Evolutionary conservation across 2,113 vertebrate genomes (phyloP).

Genomic region (Datnioides undecimradiatus): DNA sequence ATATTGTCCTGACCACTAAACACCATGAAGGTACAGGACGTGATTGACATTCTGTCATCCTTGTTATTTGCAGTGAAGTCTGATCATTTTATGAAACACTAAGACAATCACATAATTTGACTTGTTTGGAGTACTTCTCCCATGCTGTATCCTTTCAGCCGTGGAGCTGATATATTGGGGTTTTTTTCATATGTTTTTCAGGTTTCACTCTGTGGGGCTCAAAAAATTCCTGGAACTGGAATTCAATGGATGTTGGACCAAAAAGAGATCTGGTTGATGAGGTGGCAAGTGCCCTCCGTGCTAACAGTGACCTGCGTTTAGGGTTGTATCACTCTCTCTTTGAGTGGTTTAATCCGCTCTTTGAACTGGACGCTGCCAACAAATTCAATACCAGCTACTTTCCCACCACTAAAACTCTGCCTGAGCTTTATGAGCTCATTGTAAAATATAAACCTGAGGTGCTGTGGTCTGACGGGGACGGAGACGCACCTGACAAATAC

Average conservation of each 20-base stretch:
- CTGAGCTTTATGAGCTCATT: slow-evolving; percentile 93
- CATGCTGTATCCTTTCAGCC: neutral
- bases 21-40: slow-evolving; percentile 92
- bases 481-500: slow-evolving; percentile 89
- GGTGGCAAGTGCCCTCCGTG: slow-evolving; percentile 85
- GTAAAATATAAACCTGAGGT: slow-evolving; percentile 90
- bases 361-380: slow-evolving; percentile 84
- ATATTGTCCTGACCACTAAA: slow-evolving; percentile 96
- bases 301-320: slow-evolving; percentile 84
- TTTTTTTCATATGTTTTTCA: slow-evolving; percentile 64
- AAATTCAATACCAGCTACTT: slow-evolving; percentile 86
- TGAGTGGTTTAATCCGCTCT: slow-evolving; percentile 97
- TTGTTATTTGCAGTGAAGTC: neutral
- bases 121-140: no score
- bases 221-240: slow-evolving; percentile 96
- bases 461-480: slow-evolving; percentile 95
- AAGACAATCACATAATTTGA: no score
- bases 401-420: slow-evolving; percentile 88
- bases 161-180: neutral
- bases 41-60: neutral
- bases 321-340: slow-evolving; percentile 97
- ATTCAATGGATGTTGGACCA: slow-evolving; percentile 91
- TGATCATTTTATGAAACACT: neutral
- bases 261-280: slow-evolving; percentile 91
- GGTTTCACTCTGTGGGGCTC: slow-evolving; percentile 98